Base-by-base conservation (phyloP, 1,140 invertebrate species). In the Cyphomyrmex costatus region DNA sequence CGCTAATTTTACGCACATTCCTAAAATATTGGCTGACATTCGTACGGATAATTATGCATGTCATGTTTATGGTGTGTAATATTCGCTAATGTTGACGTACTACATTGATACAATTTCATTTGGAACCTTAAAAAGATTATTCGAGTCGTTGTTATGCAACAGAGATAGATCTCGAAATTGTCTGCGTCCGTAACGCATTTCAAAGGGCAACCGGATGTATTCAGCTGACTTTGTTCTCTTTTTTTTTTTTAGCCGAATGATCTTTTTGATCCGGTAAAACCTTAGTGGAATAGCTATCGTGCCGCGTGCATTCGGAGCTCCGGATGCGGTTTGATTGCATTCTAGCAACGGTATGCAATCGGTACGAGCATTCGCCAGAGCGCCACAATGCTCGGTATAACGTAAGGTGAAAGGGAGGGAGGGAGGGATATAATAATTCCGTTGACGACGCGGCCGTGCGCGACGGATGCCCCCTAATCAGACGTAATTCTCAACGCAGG, bases 271-370 rank as follows among this genome's bases (percentile, higher is more conserved):
- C 56, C 27, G 24, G n/a, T 58, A 36, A 30, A 53, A 30, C 24
- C 73, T 80, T 53, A 65, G 63, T 30, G 33, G 73, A 85, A 85
- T 88, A 65, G 33, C 33, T 77, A 30, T 8, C 58, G 74, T 56
- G 73, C 61, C 46, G 61, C 63, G 58, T 71, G 49, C 70, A 49
- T 58, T 53, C 51, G 53, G 46, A 56, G 46, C 36, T 16, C 42
- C 60, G 19, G 49, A 51, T 42, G 66, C 53, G 79, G 33, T 76
- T 68, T 49, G 14, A 88, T 85, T 85, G 79, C 79, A 65, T 84
- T 88, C 86, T 88, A 24, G 33, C 65, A 16, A 14, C n/a, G 80
- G 71, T 78, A 70, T 71, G 80, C 73, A 53, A 88, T 85, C 60
- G 61, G 71, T 73, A 79, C 61, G 60, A 42, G 12, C 68, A 46